phyloP scores from a whole-genome alignment of 2,113 vertebrate genomes.

The Mellivora capensis region DNA sequence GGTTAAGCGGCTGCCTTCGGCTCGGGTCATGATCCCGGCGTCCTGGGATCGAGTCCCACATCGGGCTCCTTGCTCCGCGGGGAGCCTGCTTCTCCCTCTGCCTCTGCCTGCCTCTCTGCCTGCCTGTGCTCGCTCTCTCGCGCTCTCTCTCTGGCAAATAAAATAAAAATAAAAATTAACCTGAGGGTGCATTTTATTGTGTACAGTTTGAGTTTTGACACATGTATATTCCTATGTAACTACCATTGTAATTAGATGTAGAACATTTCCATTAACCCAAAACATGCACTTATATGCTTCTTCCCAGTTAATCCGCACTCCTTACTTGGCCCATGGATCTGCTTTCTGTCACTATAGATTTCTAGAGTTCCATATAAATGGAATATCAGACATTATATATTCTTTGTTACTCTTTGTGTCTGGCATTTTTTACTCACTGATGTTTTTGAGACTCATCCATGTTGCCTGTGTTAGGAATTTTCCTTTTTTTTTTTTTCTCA shows the following conservation, averaged over 20 bases:
- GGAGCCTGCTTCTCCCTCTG: too few relatives aligned
- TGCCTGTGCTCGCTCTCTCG: too few relatives aligned
- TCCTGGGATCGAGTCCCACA: too few relatives aligned
- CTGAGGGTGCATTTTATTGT: background rate
- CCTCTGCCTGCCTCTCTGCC: too few relatives aligned
- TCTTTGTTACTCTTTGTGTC: background rate
- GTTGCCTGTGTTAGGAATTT: background rate
- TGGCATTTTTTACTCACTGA: slow-evolving; percentile 6
- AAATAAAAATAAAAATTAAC: too few relatives aligned
- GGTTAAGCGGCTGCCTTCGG: too few relatives aligned
- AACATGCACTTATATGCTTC: background rate
- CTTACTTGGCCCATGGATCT: background rate
- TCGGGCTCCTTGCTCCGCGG: too few relatives aligned
- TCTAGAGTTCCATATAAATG: slow-evolving; percentile 19
- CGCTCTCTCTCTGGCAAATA: too few relatives aligned
- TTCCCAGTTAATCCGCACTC: background rate
- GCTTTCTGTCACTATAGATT: background rate
- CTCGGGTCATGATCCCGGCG: too few relatives aligned
- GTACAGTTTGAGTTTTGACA: background rate
- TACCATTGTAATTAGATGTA: background rate
- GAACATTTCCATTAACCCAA: background rate
- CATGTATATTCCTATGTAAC: background rate
- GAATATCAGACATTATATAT: background rate
- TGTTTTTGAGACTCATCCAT: background rate
- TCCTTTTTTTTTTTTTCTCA: too few relatives aligned